Conservation (phyloP, 2,113 vertebrate genomes). For the Leuciscus idus region DNA sequence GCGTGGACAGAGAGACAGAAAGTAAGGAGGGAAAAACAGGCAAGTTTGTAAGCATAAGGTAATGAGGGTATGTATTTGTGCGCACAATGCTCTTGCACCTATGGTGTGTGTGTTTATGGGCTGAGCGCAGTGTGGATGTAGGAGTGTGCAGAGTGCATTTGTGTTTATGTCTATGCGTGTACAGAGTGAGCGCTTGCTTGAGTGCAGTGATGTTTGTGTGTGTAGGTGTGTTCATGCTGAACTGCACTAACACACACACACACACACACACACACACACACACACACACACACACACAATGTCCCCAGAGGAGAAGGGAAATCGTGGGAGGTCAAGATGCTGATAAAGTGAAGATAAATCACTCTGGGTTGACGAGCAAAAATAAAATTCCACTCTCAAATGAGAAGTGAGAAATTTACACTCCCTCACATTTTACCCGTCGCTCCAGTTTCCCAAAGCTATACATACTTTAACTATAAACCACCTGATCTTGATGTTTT, state of each 20-base stretch:
- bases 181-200: not conserved
- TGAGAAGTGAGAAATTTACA: conserved; percentile 21
- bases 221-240: conserved; percentile 17
- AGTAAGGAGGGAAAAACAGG: not conserved
- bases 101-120: not conserved
- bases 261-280: not conserved
- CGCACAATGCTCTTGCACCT: not conserved
- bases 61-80: not conserved
- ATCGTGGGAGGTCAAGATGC: conserved; percentile 55
- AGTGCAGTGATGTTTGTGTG: not conserved
- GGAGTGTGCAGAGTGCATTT: conserved; percentile 13
- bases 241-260: not conserved
- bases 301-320: conserved; percentile 43
- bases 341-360: conserved; percentile 48
- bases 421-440: conserved; percentile 2
- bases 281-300: too few species aligned
- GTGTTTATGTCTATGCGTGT: not conserved
- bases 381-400: conserved; percentile 28
- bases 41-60: not conserved
- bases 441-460: not conserved
- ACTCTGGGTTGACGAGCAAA: conserved; percentile 16
- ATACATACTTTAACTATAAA: not conserved
- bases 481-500: not conserved
- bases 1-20: not conserved
- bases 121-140: not conserved